A percentile compares a stretch with the other conserved stretches of the same genome.
Evolutionary conservation across 1,140 invertebrate species (phyloP).

Genomic region (Amphibalanus amphitrite): DNA sequence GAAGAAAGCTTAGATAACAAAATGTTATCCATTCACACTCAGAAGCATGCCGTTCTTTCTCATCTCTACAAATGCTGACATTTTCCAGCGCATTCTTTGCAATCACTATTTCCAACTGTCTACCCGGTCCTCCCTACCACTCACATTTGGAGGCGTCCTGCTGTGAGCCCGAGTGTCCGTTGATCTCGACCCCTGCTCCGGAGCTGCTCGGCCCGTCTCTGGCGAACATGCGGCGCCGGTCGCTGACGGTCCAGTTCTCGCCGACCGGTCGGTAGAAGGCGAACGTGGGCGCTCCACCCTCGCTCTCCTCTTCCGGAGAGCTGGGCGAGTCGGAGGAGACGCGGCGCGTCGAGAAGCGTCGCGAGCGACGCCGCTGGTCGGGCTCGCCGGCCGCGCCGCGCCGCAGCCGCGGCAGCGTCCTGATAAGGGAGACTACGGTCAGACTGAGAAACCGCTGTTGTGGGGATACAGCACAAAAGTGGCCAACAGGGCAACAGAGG

Average conservation of each 20-base stretch:
- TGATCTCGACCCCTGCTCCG: background rate
- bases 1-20: too few species aligned
- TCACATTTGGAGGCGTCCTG: background rate
- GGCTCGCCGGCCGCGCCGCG: background rate
- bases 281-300: background rate
- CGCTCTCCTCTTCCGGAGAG: background rate
- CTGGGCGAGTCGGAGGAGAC: constrained; percentile 2
- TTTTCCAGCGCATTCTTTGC: too few species aligned
- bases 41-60: too few species aligned
- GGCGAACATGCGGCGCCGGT: background rate
- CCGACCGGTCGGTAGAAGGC: background rate
- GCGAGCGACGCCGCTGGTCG: background rate
- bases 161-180: background rate
- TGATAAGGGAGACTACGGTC: background rate
- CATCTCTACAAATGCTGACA: too few species aligned
- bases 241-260: background rate
- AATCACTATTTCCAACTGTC: too few species aligned
- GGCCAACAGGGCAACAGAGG: too few species aligned
- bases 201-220: background rate
- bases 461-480: too few species aligned
- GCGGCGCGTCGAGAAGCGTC: background rate
- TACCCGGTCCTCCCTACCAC: background rate
- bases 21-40: too few species aligned
- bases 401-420: background rate
- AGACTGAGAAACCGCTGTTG: too few species aligned